Evolutionary conservation across 2,888 invertebrate species (phyloP).

Genomic region (Drosophila paramelanica): DNA sequence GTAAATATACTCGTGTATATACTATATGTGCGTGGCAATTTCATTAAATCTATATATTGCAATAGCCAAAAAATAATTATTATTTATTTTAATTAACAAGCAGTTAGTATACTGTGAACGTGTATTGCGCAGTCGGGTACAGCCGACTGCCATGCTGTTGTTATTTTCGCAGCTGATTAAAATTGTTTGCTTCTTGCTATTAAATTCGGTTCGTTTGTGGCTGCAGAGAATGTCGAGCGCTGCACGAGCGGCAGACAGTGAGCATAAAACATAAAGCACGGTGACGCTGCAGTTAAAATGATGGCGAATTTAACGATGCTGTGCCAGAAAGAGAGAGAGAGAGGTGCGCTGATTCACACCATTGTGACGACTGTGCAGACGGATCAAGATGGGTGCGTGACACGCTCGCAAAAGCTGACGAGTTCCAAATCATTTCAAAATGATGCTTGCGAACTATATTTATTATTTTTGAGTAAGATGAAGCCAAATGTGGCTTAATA

Average conservation of each 20-base stretch:
- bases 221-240: not conserved
- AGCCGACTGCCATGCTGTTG: not conserved
- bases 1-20: too few relatives aligned
- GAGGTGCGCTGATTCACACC: constrained; percentile 41
- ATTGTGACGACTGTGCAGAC: constrained; percentile 13
- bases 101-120: too few relatives aligned
- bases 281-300: constrained; percentile 49
- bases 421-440: too few relatives aligned
- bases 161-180: constrained; percentile 44
- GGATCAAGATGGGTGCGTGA: constrained; percentile 30
- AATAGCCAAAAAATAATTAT: too few relatives aligned
- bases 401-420: not conserved
- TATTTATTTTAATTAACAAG: too few relatives aligned
- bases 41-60: too few relatives aligned
- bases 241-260: constrained; percentile 22
- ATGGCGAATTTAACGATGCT: constrained; percentile 37
- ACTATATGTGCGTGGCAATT: too few relatives aligned
- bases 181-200: constrained; percentile 26
- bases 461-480: too few relatives aligned
- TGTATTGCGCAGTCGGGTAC: too few relatives aligned
- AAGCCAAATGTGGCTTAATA: too few relatives aligned
- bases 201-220: constrained; percentile 30
- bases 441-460: too few relatives aligned
- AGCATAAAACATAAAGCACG: constrained; percentile 44
- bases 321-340: constrained; percentile 24